Base-by-base conservation (phyloP, 2,888 invertebrate genomes). In the Lucinisca nassula region DNA sequence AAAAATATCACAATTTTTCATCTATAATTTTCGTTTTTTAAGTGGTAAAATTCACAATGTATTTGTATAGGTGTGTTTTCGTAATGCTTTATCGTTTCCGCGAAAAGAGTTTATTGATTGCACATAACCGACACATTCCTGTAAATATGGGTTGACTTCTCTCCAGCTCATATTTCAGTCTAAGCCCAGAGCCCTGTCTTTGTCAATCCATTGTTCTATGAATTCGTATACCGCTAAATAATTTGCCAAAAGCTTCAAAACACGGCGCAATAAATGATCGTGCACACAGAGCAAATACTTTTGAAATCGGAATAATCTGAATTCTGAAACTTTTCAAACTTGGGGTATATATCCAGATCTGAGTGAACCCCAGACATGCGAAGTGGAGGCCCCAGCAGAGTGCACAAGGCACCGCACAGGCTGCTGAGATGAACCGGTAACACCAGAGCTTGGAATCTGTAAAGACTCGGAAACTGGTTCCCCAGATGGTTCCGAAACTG, bases 401-500 rank as follows among this genome's bases (percentile, higher is more conserved):
- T 0, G 98, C 97, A 79, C 97, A 97, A 24, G 98, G 97, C 6
- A 98, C 97, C 0, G 97, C 98, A 10, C 97, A 96, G 32, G 98
- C 92, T 75, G 98, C 97, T 0, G 97, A 97, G 58, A 98, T 97
- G 75, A 97, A 95, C 4, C 97, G 97, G 96, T 98, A 98, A 95
- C 98, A 98, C 95, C 98, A 97, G 89, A 97, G 96, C 72, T 97
- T 97, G 96, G 98, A 82, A 38, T 89, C 90, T 4, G 85, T 85
- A 79, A 98, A 95, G 97, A 97, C 82, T 97, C 79, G 83, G 67
- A 84, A 78, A 17, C 89, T 90, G 4, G 89, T 89, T 30, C 82
- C 85, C 98, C 98, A 98, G 74, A 97, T 97, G 95, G 97, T 97
- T 94, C 98, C 97, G 0, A 98, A 88, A 78, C 92, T 93, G 58